These are phyloP conservation scores for Nerophis ophidion DNA, from an alignment of 2,113 vertebrate species.

Conservation along the genomic window DNA sequence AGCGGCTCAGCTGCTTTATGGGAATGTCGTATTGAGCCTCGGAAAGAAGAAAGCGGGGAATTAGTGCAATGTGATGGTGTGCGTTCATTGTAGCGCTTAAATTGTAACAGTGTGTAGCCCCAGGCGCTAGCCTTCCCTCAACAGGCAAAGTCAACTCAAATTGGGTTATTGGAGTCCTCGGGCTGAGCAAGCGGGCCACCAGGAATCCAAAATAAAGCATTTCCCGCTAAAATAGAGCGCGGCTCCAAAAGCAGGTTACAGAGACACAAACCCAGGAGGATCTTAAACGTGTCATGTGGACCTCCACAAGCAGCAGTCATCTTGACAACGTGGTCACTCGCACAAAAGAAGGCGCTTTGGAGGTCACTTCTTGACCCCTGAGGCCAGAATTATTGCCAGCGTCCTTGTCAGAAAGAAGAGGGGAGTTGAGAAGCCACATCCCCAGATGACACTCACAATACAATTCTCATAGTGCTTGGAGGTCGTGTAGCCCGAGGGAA, in stretches of 20 bases:
- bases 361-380: constrained; percentile 45
- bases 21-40: constrained; percentile 4
- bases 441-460: constrained; percentile 22
- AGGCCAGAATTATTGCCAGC: constrained; percentile 54
- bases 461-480: constrained; percentile 9
- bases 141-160: constrained; percentile 73
- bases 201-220: constrained; percentile 68
- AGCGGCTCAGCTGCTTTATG: neutral
- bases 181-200: constrained; percentile 65
- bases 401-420: constrained; percentile 27
- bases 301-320: neutral
- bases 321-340: constrained; percentile 4
- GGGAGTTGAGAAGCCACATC: constrained; percentile 6
- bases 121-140: constrained; percentile 59
- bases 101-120: constrained; percentile 56
- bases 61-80: constrained; percentile 14
- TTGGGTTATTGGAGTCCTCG: constrained; percentile 71
- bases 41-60: constrained; percentile 9
- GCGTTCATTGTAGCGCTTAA: constrained; percentile 61
- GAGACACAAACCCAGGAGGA: constrained; percentile 7
- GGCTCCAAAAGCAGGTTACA: constrained; percentile 59
- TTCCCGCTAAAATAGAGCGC: constrained; percentile 62
- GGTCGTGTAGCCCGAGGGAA: constrained; percentile 18
- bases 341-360: constrained; percentile 37
- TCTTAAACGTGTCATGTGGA: constrained; percentile 27